Evolutionary conservation across 2,888 invertebrate species (phyloP), one percentile per base, ranked within the genome.

Genomic region (Cephonodes hylas): DNA sequence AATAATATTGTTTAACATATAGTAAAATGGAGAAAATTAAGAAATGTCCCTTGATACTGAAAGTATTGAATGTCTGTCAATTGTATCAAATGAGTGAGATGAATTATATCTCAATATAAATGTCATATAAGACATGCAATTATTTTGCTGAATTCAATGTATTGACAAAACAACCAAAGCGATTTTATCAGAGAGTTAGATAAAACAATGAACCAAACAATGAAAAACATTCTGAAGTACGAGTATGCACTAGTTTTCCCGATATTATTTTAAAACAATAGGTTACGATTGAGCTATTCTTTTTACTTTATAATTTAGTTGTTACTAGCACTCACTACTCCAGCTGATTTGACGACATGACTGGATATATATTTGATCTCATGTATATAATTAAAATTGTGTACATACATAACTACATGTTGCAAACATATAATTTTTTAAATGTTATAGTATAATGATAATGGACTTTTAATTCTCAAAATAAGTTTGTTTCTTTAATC

Each of bases 321-420:
- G 75, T 75, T 74, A 69, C 70, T 79, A 77, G 78, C 78, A 80
- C 77, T 79, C 74, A 76, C 77, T 73, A 70, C 76, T 76, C 73
- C 75, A 77, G 76, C 74, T 78, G 75, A 75, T 77, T 80, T 80
- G 74, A 76, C 72, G 67, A 79, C 77, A 78, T 77, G 81, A 84
- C 83, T 86, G 84, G 81, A 81, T 84, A 77, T 53, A 53, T 59
- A 68, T 83, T 84, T 89, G 90, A 90, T 91, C 90, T 91, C 90
- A 91, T 86, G 83, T 89, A 86, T 87, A 57, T 62, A 59, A 59
- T 48, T 62, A 48, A 83, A 73, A 67, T 77, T 77, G 71, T 84
- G 81, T 85, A 83, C 76, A 57, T 61, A 61, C 42, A 85, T 84
- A 86, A 82, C 74, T 72, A 70, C 75, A 76, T 70, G 76, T 79